Evolutionary conservation across 2,797 vertebrate genomes (phyloP), one percentile per base, ranked within the genome.

Genomic region (Synaphobranchus kaupii): DNA sequence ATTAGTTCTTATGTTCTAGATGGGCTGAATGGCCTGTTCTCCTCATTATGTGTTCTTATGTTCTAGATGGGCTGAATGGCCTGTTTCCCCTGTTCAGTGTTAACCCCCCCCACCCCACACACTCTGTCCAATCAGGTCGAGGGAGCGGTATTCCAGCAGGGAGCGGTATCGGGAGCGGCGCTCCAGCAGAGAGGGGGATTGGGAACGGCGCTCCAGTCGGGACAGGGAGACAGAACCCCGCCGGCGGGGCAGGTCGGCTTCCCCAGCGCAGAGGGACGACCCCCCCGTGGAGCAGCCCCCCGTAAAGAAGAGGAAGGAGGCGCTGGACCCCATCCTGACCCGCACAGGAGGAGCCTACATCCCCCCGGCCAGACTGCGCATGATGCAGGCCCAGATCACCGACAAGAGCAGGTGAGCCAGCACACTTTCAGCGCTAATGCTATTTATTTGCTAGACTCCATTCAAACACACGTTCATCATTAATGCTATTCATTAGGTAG

Each of bases 351-450:
- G 98, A 25, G 98, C 98, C 0, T 99, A 99, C 89, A 99, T 99
- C 91, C 98, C 98, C 0, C 98, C 98, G 0, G 98, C 98, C 86
- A 98, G 97, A 88, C 97, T 99, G 60, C 96, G 98, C 85, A 97
- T 99, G 97, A 99, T 99, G 98, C 98, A 99, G 90, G 97, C 98
- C 84, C 98, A 99, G 92, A 99, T 99, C 89, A 98, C 97, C 0
- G 98, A 99, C 94, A 99, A 99, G 94, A 98, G 96, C 92, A 99
- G 98, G 98, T 97, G 84, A 88, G 94, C n/a, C 28, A 13, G 12
- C 13, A 34, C 15, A 39, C 39, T 39, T 39, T 39, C 39, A 60
- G 2, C 15, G 10, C 58, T 60, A 0, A 20, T 60, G 58, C 0
- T 17, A 60, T n/a, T n/a, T n/a, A n/a, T n/a, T n/a, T n/a, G n/a